These are phyloP conservation scores for Thryonomys swinderianus DNA, from an alignment of 2,113 vertebrate genomes.

Conservation along the genomic window DNA sequence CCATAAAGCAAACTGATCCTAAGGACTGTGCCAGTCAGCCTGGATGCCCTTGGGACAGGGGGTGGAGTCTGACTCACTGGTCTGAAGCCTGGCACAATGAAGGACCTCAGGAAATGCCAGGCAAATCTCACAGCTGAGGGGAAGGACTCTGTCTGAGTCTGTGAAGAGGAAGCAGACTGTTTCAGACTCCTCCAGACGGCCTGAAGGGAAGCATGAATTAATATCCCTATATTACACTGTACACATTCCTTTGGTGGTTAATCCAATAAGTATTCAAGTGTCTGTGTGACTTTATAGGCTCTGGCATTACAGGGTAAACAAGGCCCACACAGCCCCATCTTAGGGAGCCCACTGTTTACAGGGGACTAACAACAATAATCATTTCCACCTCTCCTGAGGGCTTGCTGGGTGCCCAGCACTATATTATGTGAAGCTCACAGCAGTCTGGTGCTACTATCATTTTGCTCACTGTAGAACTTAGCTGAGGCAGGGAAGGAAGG, in stretches of 20 bases:
- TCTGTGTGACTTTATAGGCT: background rate
- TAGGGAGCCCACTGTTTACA: background rate
- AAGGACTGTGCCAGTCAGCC: background rate
- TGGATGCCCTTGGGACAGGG: slow-evolving; percentile 20
- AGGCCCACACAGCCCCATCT: background rate
- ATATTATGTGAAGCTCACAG: background rate
- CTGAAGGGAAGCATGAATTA: background rate
- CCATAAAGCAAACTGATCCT: slow-evolving; percentile 34
- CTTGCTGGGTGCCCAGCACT: background rate
- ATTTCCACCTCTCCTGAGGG: background rate
- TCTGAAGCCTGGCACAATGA: slow-evolving; percentile 26
- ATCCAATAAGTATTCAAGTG: slow-evolving; percentile 53
- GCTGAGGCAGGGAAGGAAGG: background rate
- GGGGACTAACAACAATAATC: background rate
- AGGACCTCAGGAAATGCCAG: slow-evolving; percentile 49
- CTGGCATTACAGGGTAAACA: slow-evolving; percentile 38
- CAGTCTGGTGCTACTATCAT: background rate
- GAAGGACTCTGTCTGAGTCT: background rate
- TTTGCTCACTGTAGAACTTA: background rate
- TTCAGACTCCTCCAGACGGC: slow-evolving; percentile 32
- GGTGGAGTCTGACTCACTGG: slow-evolving; percentile 39
- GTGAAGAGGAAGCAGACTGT: slow-evolving; percentile 17
- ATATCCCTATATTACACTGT: background rate
- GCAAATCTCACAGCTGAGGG: background rate
- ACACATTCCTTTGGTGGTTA: slow-evolving; percentile 55